Evolutionary conservation across 2,888 invertebrate genomes (phyloP).

Genomic region (Drosophila percnosoma): DNA sequence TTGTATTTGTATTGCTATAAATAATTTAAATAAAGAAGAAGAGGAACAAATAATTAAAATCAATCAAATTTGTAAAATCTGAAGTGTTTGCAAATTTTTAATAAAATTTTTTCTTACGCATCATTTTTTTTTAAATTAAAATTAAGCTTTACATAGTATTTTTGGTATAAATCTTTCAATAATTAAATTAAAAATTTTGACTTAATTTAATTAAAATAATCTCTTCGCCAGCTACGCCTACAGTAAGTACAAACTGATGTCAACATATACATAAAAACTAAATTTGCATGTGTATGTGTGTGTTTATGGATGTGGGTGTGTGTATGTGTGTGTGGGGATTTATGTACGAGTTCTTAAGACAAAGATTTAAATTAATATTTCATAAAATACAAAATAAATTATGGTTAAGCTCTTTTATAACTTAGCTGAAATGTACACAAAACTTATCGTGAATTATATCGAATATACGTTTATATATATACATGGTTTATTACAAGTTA

Average conservation of each 20-base stretch:
- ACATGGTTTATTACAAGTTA: conserved; percentile 67
- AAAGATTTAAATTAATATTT: conserved; percentile 58
- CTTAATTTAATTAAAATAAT: conserved; percentile 68
- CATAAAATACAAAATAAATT: conserved; percentile 74
- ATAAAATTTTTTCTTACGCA: conserved; percentile 72
- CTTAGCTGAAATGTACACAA: conserved; percentile 75
- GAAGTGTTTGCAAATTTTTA: conserved; percentile 77
- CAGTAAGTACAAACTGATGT: conserved; percentile 69
- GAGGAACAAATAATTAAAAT: conserved; percentile 48
- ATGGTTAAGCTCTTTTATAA: conserved; percentile 61
- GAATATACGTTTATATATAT: conserved; percentile 42
- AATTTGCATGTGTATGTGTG: conserved; percentile 49
- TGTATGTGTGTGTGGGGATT: conserved; percentile 15
- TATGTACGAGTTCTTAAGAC: conserved; percentile 40
- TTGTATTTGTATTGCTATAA: conserved; percentile 55
- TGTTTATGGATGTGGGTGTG: conserved; percentile 3
- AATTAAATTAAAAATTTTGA: conserved; percentile 77
- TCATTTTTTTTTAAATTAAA: conserved; percentile 64
- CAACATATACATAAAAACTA: conserved; percentile 72
- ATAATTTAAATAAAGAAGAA: conserved; percentile 50
- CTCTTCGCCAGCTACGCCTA: conserved; percentile 44
- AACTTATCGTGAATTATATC: conserved; percentile 67
- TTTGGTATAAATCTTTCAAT: conserved; percentile 79
- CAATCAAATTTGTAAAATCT: conserved; percentile 68
- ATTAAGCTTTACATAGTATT: conserved; percentile 79